Percentiles rank a stretch among this genome's conserved stretches.
These are phyloP conservation scores for Noctua janthe DNA, from an alignment of 2,888 invertebrate species.

Conservation along the genomic window DNA sequence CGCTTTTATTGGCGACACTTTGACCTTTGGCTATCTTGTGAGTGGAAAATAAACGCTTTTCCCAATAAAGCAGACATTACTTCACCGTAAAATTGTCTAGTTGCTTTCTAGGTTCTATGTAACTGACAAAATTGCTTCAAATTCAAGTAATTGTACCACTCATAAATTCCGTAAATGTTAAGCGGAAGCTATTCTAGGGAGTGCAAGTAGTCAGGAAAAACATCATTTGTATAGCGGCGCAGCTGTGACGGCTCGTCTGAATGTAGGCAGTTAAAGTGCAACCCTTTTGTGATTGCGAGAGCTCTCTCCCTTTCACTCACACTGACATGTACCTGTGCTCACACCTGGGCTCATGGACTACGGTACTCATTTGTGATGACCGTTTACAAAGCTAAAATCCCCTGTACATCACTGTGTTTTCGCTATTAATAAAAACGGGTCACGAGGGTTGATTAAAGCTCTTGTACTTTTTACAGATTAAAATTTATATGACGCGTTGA, in stretches of 20 bases:
- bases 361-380: conserved; percentile 35
- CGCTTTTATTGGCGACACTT: conserved; percentile 42
- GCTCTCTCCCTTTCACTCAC: conserved; percentile 65
- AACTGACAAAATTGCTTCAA: not conserved
- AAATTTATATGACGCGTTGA: conserved; percentile 31
- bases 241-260: conserved; percentile 68
- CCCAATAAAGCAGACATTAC: not conserved
- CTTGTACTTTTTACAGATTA: conserved; percentile 51
- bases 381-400: conserved; percentile 49
- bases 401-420: conserved; percentile 46
- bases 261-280: conserved; percentile 76
- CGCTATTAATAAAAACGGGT: conserved; percentile 63
- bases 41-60: conserved; percentile 30
- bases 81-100: not conserved
- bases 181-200: conserved; percentile 56
- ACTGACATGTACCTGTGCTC: conserved; percentile 50
- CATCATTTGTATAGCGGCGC: conserved; percentile 66
- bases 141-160: conserved; percentile 16
- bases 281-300: conserved; percentile 70
- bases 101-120: not conserved
- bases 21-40: conserved; percentile 45
- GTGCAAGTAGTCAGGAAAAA: conserved; percentile 60
- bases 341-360: conserved; percentile 54
- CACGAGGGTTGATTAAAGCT: conserved; percentile 62
- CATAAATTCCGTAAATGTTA: conserved; percentile 58